Evolutionary conservation across 1,140 invertebrate species (phyloP).

Genomic region (Eciton burchellii): DNA sequence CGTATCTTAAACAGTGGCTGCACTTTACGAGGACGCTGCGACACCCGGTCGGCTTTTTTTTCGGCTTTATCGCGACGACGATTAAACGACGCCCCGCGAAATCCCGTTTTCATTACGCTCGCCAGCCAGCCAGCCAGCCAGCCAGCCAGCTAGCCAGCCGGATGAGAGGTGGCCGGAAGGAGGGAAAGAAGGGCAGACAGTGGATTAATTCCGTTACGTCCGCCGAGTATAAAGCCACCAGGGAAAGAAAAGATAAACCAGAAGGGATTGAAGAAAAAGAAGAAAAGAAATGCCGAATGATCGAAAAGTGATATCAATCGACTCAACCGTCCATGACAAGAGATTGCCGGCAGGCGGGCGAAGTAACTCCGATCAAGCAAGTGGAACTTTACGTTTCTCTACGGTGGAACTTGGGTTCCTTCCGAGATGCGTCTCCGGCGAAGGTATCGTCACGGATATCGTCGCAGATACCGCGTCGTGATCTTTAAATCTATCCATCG

Average conservation of each 20-base stretch:
- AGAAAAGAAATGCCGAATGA: conserved; percentile 8
- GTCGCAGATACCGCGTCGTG: not conserved
- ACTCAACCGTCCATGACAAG: conserved; percentile 15
- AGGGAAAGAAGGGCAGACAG: too few relatives aligned
- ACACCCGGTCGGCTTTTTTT: not conserved
- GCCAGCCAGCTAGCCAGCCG: conserved; percentile 18
- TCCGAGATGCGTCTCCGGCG: not conserved
- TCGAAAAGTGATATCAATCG: conserved; percentile 11
- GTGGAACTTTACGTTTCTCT: conserved; percentile 23
- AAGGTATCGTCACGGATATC: not conserved
- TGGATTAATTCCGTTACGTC: conserved; percentile 10
- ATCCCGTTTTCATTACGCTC: conserved; percentile 34
- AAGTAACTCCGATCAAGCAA: too few relatives aligned
- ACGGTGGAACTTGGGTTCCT: conserved; percentile 8
- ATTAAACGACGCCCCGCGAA: conserved; percentile 13
- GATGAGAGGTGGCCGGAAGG: not conserved
- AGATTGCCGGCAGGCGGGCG: not conserved
- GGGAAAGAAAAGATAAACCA: not conserved
- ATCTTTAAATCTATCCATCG: not conserved
- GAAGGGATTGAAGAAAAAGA: not conserved
- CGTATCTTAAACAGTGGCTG: conserved; percentile 24
- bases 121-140: too few relatives aligned
- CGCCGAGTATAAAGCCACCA: not conserved
- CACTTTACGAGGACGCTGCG: not conserved
- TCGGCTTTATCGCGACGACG: not conserved